These are phyloP conservation scores for Synanthedon andrenaeformis DNA, from an alignment of 2,888 invertebrate species.

Conservation along the genomic window DNA sequence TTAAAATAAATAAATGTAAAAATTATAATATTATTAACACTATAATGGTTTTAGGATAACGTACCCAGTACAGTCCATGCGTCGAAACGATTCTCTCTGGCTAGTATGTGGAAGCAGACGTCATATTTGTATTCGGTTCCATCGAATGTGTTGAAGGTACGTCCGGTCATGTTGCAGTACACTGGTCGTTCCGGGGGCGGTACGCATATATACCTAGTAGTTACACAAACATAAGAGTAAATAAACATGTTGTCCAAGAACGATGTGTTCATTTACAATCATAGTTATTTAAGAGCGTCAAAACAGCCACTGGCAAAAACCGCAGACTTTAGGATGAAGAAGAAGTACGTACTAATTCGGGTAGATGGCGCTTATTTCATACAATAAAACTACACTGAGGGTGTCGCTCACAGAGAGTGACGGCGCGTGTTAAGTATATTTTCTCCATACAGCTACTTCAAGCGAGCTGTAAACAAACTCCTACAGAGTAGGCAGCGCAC, in stretches of 20 bases:
- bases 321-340: too few species aligned
- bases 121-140: constrained; percentile 83
- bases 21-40: not conserved
- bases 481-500: too few species aligned
- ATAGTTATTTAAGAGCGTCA: not conserved
- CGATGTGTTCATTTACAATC: too few species aligned
- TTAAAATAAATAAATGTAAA: not conserved
- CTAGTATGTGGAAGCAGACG: constrained; percentile 83
- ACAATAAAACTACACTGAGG: too few species aligned
- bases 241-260: not conserved
- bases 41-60: not conserved
- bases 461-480: too few species aligned
- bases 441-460: too few species aligned
- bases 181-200: constrained; percentile 74
- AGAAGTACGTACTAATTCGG: too few species aligned
- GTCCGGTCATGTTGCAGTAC: constrained; percentile 79
- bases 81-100: constrained; percentile 74
- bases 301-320: not conserved
- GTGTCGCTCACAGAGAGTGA: too few species aligned
- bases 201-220: constrained; percentile 72
- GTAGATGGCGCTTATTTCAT: too few species aligned
- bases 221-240: constrained; percentile 6
- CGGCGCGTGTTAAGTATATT: too few species aligned
- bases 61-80: constrained; percentile 79
- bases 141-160: constrained; percentile 85